Percentiles rank a stretch among this genome's conserved stretches.
phyloP scores from a whole-genome alignment of 2,888 invertebrate genomes.

The Latheticus oryzae region DNA sequence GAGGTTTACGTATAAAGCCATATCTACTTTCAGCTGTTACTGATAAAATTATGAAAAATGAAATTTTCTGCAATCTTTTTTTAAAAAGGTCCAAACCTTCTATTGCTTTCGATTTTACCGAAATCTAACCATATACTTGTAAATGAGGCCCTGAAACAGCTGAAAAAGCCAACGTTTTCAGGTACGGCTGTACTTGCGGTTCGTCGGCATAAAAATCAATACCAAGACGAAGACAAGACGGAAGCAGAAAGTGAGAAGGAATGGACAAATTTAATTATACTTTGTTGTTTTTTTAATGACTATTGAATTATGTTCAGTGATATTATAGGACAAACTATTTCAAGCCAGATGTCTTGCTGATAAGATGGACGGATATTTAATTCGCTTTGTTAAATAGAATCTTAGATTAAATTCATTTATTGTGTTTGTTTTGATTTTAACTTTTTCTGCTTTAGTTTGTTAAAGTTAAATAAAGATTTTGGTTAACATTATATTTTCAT shows the following conservation, averaged over 20 bases:
- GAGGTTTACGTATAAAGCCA: constrained; percentile 47
- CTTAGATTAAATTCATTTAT: constrained; percentile 10
- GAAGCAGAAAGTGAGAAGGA: constrained; percentile 58
- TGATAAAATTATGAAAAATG: constrained; percentile 59
- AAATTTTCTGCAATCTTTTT: constrained; percentile 56
- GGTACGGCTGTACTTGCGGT: constrained; percentile 58
- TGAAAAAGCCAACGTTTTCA: constrained; percentile 54
- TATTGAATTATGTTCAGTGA: constrained; percentile 43
- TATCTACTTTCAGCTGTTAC: constrained; percentile 49
- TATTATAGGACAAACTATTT: constrained; percentile 34
- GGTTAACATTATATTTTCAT: constrained; percentile 55
- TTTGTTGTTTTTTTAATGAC: constrained; percentile 49
- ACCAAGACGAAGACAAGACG: constrained; percentile 55
- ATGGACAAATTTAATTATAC: constrained; percentile 48
- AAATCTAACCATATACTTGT: constrained; percentile 43
- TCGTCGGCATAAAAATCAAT: constrained; percentile 59
- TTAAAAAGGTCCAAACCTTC: constrained; percentile 56
- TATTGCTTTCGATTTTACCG: constrained; percentile 45
- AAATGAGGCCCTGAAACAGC: constrained; percentile 43
- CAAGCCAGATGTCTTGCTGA: constrained; percentile 11
- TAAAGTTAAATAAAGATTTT: constrained; percentile 37
- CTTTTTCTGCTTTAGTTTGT: constrained; percentile 11
- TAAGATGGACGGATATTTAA: constrained; percentile 21
- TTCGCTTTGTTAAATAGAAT: constrained; percentile 9
- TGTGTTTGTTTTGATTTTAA: constrained; percentile 37